Base-by-base conservation (phyloP, 2,113 vertebrate genomes). In the Labeo rohita region DNA sequence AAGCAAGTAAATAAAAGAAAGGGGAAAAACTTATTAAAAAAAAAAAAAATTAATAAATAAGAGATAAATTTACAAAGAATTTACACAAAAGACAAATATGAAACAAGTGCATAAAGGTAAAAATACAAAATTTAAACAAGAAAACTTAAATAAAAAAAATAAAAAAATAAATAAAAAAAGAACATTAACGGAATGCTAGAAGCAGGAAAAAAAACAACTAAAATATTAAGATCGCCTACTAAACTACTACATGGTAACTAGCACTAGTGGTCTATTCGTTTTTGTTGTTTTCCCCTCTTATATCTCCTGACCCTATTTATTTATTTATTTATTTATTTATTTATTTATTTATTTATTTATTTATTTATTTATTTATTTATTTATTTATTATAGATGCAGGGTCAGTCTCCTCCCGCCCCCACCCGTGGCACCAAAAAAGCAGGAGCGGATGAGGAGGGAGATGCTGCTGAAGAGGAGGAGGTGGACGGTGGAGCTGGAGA, bases 401-500 rank as follows among this genome's bases (percentile, higher is more conserved):
- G 98, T 18, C 98, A 99, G 89, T 95, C 93, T 11, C 95, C 97
- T 47, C 96, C 97, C 10, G 93, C 94, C 79, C 95, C 97, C 34
- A 94, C 92, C 86, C 95, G 96, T 90, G 96, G 94, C 54, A 89
- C 92, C 90, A 94, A 93, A 65, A 86, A 94, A 6, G 84, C 93
- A 3, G 94, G 85, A 0, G 87, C 63, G 0, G 94, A 92, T 3
- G 94, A 93, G 2, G 95, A 90, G 3, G 94, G 86, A n/a, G 94
- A 93, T 1, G 96, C 96, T 34, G 95, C 95, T 15, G 96, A 90
- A 39, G 97, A 96, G 16, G 96, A 96, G 0, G 95, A 97, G 49
- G 96, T 95, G 10, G 97, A 95, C 6, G 96, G 95, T 2, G 91
- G 90, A 85, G 94, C 92, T 85, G 95, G 86, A 81, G 97, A 98